These are phyloP conservation scores for Neria commutata DNA, from an alignment of 2,888 invertebrate genomes.

Conservation along the genomic window DNA sequence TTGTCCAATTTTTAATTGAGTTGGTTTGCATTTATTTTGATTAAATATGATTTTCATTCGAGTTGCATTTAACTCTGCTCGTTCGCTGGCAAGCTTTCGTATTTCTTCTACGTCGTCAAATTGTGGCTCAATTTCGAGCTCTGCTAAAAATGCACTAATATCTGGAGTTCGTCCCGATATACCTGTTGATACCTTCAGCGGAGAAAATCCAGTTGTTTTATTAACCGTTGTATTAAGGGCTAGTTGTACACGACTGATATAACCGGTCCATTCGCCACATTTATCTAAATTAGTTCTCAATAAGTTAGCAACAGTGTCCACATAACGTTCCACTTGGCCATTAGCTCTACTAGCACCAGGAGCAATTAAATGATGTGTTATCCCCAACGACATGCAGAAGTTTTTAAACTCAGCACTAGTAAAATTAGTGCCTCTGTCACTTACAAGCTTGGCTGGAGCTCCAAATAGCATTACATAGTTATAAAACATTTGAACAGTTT, in stretches of 20 bases:
- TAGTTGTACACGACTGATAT: conserved; percentile 25
- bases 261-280: conserved; percentile 24
- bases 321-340: conserved; percentile 15
- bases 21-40: conserved; percentile 23
- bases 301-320: conserved; percentile 19
- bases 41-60: conserved; percentile 25
- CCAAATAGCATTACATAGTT: conserved; percentile 25
- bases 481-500: conserved; percentile 20
- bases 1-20: conserved; percentile 17
- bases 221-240: conserved; percentile 27
- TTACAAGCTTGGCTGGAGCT: conserved; percentile 20
- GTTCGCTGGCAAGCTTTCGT: conserved; percentile 16
- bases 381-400: conserved; percentile 13
- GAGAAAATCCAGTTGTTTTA: no score
- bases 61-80: no score
- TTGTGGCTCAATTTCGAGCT: conserved; percentile 16
- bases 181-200: no score
- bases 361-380: conserved; percentile 19
- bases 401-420: conserved; percentile 16
- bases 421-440: conserved; percentile 18
- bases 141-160: conserved; percentile 15
- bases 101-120: conserved; percentile 14
- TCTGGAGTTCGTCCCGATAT: no score
- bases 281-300: no score
- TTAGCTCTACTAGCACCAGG: conserved; percentile 20